phyloP scores from a whole-genome alignment of 2,888 invertebrate genomes.

The Aplocera efformata region DNA sequence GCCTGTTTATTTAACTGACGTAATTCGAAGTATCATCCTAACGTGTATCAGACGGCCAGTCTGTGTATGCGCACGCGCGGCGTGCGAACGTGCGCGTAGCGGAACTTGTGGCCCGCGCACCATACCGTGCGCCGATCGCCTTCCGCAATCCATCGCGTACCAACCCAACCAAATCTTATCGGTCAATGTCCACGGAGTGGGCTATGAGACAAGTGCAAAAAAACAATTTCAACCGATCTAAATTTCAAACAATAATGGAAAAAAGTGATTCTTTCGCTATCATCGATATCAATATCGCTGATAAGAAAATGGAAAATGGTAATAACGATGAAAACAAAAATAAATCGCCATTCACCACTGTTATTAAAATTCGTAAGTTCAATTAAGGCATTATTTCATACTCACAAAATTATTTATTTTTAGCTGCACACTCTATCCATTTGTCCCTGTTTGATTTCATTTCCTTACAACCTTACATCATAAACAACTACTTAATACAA shows the following conservation, averaged over 20 bases:
- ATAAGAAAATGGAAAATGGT: slow-evolving; percentile 45
- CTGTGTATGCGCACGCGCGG: slow-evolving; percentile 42
- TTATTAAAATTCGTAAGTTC: slow-evolving; percentile 68
- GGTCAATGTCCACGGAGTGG: slow-evolving; percentile 2
- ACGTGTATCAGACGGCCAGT: slow-evolving; percentile 23
- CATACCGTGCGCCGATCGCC: slow-evolving; percentile 8
- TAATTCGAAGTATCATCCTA: slow-evolving; percentile 29
- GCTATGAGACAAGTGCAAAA: slow-evolving; percentile 1
- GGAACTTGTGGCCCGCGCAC: slow-evolving; percentile 30
- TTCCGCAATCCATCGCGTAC: slow-evolving; percentile 20
- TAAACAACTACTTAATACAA: too few relatives aligned
- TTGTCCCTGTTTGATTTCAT: too few relatives aligned
- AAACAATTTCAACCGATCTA: neutral
- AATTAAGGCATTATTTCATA: slow-evolving; percentile 27
- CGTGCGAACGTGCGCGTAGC: slow-evolving; percentile 48
- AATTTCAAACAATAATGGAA: slow-evolving; percentile 43
- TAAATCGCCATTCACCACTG: slow-evolving; percentile 48
- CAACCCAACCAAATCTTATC: slow-evolving; percentile 4
- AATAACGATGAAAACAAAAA: slow-evolving; percentile 41
- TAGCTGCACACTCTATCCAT: too few relatives aligned
- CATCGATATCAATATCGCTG: slow-evolving; percentile 57
- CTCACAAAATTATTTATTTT: neutral
- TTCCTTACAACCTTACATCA: too few relatives aligned
- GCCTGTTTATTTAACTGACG: slow-evolving; percentile 36
- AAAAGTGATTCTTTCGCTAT: slow-evolving; percentile 61